Percentiles rank a stretch among this genome's conserved stretches.
phyloP scores from a whole-genome alignment of 2,888 invertebrate genomes.

The Orgyia antiqua region DNA sequence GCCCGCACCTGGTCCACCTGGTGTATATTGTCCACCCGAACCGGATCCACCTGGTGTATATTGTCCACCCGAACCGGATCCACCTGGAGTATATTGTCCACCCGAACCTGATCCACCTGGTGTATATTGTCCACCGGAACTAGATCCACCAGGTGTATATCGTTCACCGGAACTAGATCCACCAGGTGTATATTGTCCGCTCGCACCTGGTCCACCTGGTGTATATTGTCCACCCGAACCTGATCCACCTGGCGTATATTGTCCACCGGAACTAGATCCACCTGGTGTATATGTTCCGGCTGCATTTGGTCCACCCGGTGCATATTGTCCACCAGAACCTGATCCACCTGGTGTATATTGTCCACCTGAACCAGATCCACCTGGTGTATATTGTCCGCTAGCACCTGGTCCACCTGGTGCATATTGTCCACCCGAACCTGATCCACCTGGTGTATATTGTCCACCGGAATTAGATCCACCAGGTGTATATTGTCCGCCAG shows the following conservation, averaged over 20 bases:
- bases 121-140: background rate
- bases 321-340: conserved; percentile 8
- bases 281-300: conserved; percentile 1
- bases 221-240: conserved; percentile 14
- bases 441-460: conserved; percentile 6
- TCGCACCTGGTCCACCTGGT: conserved; percentile 2
- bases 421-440: conserved; percentile 10
- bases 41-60: no score
- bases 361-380: no score
- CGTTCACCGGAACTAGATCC: conserved; percentile 14
- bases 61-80: no score
- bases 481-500: background rate
- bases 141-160: conserved; percentile 8
- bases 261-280: background rate
- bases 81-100: no score
- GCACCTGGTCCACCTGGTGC: conserved; percentile 8
- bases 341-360: conserved; percentile 4
- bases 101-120: no score
- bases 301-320: background rate
- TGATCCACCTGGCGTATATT: conserved; percentile 4
- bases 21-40: conserved; percentile 11
- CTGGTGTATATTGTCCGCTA: conserved; percentile 5
- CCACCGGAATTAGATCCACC: no score
- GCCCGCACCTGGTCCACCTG: conserved; percentile 3
- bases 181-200: conserved; percentile 2